Conservation (phyloP, 2,888 invertebrate species). For the Agrochola lota region DNA sequence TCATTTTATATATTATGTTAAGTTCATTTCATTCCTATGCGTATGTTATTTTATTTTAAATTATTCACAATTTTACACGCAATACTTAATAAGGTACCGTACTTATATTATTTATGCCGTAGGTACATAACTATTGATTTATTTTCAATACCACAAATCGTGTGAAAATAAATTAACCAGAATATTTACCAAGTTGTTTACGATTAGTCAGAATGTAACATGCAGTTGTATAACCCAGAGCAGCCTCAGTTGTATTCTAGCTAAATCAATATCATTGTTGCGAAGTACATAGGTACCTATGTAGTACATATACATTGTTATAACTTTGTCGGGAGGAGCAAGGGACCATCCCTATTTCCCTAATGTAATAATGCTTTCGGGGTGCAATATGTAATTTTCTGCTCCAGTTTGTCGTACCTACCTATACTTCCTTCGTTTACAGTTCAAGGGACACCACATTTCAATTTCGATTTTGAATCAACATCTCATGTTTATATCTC, state of each 20-base stretch:
- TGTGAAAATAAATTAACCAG: not conserved
- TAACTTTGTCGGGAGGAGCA: constrained; percentile 16
- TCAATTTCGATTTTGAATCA: constrained; percentile 50
- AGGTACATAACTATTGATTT: constrained; percentile 4
- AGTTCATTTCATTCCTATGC: too few species aligned
- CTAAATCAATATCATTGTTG: constrained; percentile 34
- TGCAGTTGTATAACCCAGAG: not conserved
- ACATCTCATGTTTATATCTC: not conserved
- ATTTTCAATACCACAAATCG: constrained; percentile 5
- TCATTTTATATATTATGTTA: not conserved
- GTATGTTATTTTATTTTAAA: not conserved
- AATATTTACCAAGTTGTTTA: not conserved
- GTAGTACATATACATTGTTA: not conserved
- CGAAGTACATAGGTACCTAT: constrained; percentile 3
- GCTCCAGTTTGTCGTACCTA: constrained; percentile 8
- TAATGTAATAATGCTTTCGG: constrained; percentile 45
- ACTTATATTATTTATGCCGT: not conserved
- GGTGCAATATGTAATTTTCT: constrained; percentile 57
- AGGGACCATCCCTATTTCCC: constrained; percentile 44
- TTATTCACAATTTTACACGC: constrained; percentile 9
- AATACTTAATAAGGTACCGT: not conserved
- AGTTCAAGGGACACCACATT: constrained; percentile 28
- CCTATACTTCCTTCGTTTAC: constrained; percentile 7
- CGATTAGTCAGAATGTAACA: not conserved
- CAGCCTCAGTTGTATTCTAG: not conserved